Conservation (phyloP, 30 jellyfish, hydroid and myxozoan genomes). For the Sanderia malayensis region DNA sequence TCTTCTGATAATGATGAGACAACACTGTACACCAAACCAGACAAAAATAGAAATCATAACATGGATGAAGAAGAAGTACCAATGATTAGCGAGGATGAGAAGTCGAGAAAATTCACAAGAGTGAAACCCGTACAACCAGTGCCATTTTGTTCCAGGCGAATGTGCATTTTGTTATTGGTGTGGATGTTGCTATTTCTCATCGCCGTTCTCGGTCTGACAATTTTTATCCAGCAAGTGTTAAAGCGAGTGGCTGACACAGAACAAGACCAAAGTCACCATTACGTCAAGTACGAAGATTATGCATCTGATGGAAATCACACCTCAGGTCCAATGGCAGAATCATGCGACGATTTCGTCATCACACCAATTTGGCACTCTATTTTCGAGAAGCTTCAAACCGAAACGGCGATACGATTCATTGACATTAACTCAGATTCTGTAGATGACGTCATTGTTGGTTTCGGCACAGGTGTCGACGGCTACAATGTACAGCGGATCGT, state of each 20-base stretch:
- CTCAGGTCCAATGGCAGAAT: background rate
- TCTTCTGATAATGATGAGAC: background rate
- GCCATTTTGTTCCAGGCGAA: conserved; percentile 13
- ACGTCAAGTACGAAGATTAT: conserved; percentile 5
- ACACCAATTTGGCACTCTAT: conserved; percentile 47
- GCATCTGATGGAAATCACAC: background rate
- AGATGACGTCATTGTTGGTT: conserved; percentile 59
- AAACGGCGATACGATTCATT: conserved; percentile 50
- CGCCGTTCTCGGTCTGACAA: conserved; percentile 21
- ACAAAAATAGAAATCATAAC: background rate
- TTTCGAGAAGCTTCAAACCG: conserved; percentile 63
- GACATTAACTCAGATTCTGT: conserved; percentile 54
- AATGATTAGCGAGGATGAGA: background rate
- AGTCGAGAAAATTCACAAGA: background rate
- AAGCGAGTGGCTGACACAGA: background rate
- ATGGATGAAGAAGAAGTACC: background rate
- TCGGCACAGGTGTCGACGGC: conserved; percentile 60
- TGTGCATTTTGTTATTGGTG: background rate
- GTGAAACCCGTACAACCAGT: conserved; percentile 32
- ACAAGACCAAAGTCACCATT: conserved; percentile 1
- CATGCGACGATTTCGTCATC: conserved; percentile 52
- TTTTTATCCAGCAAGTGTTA: conserved; percentile 11
- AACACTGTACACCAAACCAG: conserved; percentile 5
- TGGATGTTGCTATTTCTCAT: conserved; percentile 15
- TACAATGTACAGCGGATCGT: conserved; percentile 21